phyloP scores from a whole-genome alignment of 2,113 vertebrate species.

The Gymnorhina tibicen region DNA sequence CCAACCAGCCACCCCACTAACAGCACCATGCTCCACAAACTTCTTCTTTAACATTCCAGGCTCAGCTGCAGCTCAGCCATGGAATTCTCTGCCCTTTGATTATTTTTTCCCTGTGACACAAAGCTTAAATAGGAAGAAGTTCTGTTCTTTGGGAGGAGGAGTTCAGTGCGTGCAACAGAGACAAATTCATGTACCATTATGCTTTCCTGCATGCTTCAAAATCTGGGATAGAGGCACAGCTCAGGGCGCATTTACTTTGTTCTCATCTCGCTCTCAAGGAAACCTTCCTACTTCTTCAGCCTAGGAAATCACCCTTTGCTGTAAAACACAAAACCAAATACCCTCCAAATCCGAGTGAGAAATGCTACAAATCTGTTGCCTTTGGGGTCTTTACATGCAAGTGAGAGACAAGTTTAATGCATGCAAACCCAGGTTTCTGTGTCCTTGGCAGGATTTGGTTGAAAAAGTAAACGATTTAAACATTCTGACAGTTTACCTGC shows the following conservation, averaged over 20 bases:
- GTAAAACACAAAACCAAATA: neutral
- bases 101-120: neutral
- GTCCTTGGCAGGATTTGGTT: neutral
- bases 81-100: neutral
- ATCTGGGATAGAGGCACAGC: neutral
- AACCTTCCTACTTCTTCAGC: neutral
- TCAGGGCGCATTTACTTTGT: neutral
- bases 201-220: neutral
- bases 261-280: neutral
- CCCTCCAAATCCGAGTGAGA: neutral
- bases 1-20: neutral
- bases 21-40: neutral
- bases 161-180: accelerated
- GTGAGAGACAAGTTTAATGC: neutral
- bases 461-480: neutral
- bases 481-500: neutral
- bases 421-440: neutral
- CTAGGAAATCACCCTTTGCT: neutral
- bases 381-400: neutral
- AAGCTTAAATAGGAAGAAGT: neutral
- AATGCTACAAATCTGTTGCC: neutral
- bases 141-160: neutral
- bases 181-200: neutral
- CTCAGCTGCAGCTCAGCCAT: neutral
- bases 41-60: neutral